phyloP scores from a whole-genome alignment of 2,888 invertebrate genomes.

The Sericinus montela region DNA sequence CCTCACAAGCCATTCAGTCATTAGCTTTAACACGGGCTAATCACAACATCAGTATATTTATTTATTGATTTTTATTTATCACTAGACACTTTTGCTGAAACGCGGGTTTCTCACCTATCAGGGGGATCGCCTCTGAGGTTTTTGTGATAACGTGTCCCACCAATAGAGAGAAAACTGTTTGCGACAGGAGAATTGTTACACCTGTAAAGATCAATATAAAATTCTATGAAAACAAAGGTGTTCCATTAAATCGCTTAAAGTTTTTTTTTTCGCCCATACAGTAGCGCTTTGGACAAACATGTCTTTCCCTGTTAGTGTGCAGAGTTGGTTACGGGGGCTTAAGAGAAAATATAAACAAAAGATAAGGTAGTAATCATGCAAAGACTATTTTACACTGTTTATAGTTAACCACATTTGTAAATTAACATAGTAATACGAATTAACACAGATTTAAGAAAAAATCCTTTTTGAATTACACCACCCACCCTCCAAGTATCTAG shows the following conservation, averaged over 20 bases:
- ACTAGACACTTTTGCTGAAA: conserved; percentile 31
- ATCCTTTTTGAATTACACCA: conserved; percentile 19
- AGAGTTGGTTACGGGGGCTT: conserved; percentile 71
- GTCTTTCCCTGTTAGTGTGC: conserved; percentile 65
- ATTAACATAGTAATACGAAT: conserved; percentile 24
- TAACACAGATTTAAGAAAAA: conserved; percentile 27
- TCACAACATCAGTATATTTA: conserved; percentile 30
- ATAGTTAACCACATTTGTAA: conserved; percentile 21
- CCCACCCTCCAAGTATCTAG: conserved; percentile 75
- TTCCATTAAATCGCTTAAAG: conserved; percentile 24
- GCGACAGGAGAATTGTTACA: conserved; percentile 99
- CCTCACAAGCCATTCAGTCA: conserved; percentile 49
- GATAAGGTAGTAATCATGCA: conserved; percentile 66
- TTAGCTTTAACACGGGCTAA: conserved; percentile 41
- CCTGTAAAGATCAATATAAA: conserved; percentile 89
- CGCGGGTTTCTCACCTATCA: conserved; percentile 90
- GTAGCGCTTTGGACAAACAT: conserved; percentile 21
- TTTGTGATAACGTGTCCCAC: conserved; percentile 99
- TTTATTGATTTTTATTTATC: conserved; percentile 32
- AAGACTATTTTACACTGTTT: conserved; percentile 40
- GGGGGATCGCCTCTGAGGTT: conserved; percentile 99
- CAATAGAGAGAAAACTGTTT: conserved; percentile 99
- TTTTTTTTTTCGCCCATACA: conserved; percentile 7
- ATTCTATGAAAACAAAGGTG: conserved; percentile 54
- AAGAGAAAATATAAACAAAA: conserved; percentile 72